Conservation (phyloP, 2,797 vertebrate genomes). For the Perdix hodgsoniae region DNA sequence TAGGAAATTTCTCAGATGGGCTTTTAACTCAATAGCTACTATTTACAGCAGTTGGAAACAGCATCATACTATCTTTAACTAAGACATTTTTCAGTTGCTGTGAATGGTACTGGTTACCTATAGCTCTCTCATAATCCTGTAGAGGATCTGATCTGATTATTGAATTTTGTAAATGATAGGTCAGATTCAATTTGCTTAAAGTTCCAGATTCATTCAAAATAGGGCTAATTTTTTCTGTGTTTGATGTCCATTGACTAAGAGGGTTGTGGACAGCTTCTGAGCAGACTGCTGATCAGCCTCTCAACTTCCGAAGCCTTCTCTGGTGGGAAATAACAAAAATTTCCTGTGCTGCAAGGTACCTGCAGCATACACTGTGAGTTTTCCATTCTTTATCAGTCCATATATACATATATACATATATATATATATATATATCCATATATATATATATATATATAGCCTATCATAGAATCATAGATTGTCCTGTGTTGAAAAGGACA, state of each 20-base stretch:
- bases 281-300: background rate
- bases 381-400: background rate
- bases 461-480: too few species aligned
- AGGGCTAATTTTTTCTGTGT: background rate
- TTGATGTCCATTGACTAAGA: background rate
- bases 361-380: background rate
- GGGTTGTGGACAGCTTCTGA: background rate
- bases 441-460: too few species aligned
- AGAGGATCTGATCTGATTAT: background rate
- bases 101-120: background rate
- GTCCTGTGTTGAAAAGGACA: too few species aligned
- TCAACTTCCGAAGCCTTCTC: background rate
- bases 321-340: background rate
- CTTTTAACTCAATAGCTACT: background rate
- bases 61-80: background rate
- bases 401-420: too few species aligned
- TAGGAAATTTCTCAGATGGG: background rate
- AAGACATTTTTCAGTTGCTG: accelerated
- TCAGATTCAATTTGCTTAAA: background rate
- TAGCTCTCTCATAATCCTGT: background rate
- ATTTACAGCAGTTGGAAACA: background rate
- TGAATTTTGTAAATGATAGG: background rate
- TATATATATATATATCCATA: too few species aligned
- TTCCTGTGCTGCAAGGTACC: background rate
- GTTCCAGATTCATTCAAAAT: background rate